A percentile compares a stretch with the other conserved stretches of the same genome.
Conservation (phyloP, 2,888 invertebrate genomes). For the Dryomyza anilis region DNA sequence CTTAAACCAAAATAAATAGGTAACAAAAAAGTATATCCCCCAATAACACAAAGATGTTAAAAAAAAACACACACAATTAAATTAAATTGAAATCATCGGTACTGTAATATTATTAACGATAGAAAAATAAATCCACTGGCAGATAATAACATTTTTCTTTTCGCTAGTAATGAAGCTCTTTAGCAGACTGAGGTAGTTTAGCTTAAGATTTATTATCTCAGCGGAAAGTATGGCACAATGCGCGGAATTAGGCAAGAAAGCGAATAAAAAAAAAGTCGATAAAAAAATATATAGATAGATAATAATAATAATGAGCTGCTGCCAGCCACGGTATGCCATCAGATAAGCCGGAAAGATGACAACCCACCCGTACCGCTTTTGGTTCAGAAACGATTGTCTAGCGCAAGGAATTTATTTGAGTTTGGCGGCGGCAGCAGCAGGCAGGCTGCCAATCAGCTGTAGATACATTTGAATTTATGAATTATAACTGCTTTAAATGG, state of each 20-base stretch:
- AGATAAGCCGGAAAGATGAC: conserved; percentile 3
- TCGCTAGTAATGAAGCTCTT: too few relatives aligned
- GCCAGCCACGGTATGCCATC: too few relatives aligned
- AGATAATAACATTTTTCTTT: too few relatives aligned
- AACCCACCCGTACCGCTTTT: not conserved
- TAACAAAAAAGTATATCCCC: too few relatives aligned
- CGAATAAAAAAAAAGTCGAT: not conserved
- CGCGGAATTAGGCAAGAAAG: not conserved
- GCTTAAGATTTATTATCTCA: too few relatives aligned
- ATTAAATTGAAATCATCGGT: too few relatives aligned
- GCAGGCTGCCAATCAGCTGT: not conserved
- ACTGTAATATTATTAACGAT: too few relatives aligned
- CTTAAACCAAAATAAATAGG: too few relatives aligned
- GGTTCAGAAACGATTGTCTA: not conserved
- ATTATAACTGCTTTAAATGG: not conserved
- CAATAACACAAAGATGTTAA: too few relatives aligned
- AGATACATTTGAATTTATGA: conserved; percentile 24
- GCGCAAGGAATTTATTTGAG: not conserved
- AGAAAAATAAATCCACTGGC: too few relatives aligned
- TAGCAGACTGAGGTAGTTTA: too few relatives aligned
- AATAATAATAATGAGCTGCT: conserved; percentile 1
- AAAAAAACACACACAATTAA: too few relatives aligned
- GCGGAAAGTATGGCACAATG: not conserved
- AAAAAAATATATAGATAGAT: not conserved
- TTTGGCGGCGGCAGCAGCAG: not conserved